Evolutionary conservation across 2,888 invertebrate species (phyloP).

Genomic region (Leucozona laternaria): DNA sequence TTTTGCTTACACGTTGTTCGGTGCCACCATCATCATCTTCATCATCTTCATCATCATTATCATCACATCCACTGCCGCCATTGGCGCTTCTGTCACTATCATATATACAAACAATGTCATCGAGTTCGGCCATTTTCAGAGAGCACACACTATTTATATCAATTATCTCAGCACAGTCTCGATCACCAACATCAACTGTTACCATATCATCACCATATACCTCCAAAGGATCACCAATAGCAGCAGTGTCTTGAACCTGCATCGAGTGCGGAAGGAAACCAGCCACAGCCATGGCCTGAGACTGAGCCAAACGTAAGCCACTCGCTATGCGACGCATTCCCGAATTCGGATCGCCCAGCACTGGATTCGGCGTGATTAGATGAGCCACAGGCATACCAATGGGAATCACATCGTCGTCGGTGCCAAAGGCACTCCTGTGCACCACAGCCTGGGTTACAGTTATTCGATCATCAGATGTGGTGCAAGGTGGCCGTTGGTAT

Average conservation of each 20-base stretch:
- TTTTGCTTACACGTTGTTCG: not conserved
- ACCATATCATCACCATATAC: constrained; percentile 12
- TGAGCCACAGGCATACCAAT: constrained; percentile 5
- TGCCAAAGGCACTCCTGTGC: constrained; percentile 36
- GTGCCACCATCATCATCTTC: not conserved
- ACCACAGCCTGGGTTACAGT: constrained; percentile 56
- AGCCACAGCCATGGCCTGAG: constrained; percentile 89
- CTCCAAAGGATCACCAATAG: constrained; percentile 22
- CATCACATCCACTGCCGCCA: not conserved
- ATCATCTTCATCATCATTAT: constrained; percentile 15
- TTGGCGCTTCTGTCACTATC: constrained; percentile 34
- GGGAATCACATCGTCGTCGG: constrained; percentile 23
- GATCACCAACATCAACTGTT: constrained; percentile 50
- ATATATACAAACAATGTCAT: constrained; percentile 59
- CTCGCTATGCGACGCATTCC: constrained; percentile 86
- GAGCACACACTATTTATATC: constrained; percentile 45
- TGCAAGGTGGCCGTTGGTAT: constrained; percentile 22
- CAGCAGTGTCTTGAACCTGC: constrained; percentile 30
- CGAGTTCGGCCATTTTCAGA: constrained; percentile 47
- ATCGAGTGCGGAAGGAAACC: constrained; percentile 86
- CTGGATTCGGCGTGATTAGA: constrained; percentile 30
- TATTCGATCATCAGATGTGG: constrained; percentile 26
- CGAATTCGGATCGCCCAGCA: constrained; percentile 41
- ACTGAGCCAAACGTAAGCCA: constrained; percentile 89
- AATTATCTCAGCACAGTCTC: constrained; percentile 52